Conservation (phyloP, 37 sponge, comb jelly and placozoan genomes). For the Aphrocallistes beatrix region DNA sequence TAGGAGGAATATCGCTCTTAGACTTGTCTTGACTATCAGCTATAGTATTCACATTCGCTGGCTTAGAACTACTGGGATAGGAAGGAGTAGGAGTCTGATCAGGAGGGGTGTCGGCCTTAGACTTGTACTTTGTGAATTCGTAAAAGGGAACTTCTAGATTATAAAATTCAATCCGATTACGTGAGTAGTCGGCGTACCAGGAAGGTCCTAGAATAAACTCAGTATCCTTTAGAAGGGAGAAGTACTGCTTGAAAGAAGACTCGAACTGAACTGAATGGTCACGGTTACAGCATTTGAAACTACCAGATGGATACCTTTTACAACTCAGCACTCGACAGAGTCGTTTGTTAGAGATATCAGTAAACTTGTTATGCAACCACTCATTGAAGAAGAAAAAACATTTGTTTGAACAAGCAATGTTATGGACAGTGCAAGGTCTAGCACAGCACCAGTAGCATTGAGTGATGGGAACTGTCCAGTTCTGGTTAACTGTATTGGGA, state of each 20-base stretch:
- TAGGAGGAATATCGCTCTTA: too few relatives aligned
- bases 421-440: background rate
- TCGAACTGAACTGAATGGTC: background rate
- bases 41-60: too few relatives aligned
- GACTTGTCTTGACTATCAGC: too few relatives aligned
- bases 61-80: too few relatives aligned
- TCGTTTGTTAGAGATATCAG: background rate
- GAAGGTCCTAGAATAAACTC: background rate
- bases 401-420: background rate
- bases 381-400: background rate
- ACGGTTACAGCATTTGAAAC: background rate
- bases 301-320: background rate
- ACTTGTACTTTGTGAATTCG: too few relatives aligned
- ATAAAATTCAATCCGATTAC: too few relatives aligned
- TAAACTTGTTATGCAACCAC: background rate
- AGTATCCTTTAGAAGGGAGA: background rate
- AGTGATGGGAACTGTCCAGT: background rate
- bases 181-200: background rate
- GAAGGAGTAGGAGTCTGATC: too few relatives aligned
- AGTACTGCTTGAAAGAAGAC: too few relatives aligned
- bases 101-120: too few relatives aligned
- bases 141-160: too few relatives aligned
- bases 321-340: background rate
- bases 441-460: background rate
- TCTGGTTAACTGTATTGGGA: too few relatives aligned